These are phyloP conservation scores for Elegia similella DNA, from an alignment of 2,888 invertebrate genomes.

Conservation along the genomic window DNA sequence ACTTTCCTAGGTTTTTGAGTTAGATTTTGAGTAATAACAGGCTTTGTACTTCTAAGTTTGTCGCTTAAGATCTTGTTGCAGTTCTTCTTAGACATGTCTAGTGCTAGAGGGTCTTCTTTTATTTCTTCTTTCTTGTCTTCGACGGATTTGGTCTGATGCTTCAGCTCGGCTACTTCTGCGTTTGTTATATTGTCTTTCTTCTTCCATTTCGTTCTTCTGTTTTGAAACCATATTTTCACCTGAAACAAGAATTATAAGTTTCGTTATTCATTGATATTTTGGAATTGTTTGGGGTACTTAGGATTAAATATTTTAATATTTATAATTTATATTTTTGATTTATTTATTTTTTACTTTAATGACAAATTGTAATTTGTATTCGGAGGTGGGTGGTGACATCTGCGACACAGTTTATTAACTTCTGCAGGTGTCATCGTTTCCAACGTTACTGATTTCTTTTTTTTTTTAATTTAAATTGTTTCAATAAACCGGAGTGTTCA, in stretches of 20 bases:
- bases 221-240: slow-evolving; percentile 96
- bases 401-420: too few relatives aligned
- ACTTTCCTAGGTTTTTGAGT: slow-evolving; percentile 61
- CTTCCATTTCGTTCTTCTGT: slow-evolving; percentile 88
- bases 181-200: slow-evolving; percentile 96
- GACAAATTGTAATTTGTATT: too few relatives aligned
- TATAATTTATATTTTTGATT: too few relatives aligned
- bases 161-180: slow-evolving; percentile 93
- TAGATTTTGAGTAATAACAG: slow-evolving; percentile 38
- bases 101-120: slow-evolving; percentile 62
- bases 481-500: too few relatives aligned
- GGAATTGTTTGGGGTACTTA: too few relatives aligned
- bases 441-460: too few relatives aligned
- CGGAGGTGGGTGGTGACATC: too few relatives aligned
- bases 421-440: too few relatives aligned
- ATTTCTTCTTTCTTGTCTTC: slow-evolving; percentile 56
- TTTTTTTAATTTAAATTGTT: too few relatives aligned
- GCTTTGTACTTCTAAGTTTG: slow-evolving; percentile 60
- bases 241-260: slow-evolving; percentile 75
- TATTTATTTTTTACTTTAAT: too few relatives aligned
- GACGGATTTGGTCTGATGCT: slow-evolving; percentile 76
- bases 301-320: too few relatives aligned
- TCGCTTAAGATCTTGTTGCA: slow-evolving; percentile 68
- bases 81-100: slow-evolving; percentile 72
- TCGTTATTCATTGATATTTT: too few relatives aligned